Conservation (phyloP, 2,113 vertebrate species). For the Globicephala melas region DNA sequence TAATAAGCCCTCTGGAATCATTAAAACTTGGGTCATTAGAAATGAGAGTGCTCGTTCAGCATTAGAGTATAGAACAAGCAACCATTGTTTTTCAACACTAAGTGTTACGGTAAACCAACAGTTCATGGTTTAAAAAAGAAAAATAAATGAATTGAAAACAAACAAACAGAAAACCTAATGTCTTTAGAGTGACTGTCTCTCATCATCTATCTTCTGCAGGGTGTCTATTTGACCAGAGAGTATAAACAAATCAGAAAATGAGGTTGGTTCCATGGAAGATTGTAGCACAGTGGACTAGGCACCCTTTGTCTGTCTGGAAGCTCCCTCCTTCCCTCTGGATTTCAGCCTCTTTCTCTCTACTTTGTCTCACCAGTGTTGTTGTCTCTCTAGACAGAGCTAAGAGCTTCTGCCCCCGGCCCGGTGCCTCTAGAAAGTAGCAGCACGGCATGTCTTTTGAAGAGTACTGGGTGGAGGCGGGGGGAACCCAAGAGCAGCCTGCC, state of each 20-base stretch:
- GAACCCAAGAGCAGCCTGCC: background rate
- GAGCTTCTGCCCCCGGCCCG: background rate
- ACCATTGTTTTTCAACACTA: background rate
- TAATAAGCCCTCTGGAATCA: background rate
- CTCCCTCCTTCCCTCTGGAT: background rate
- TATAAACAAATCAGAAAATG: background rate
- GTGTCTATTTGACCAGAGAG: conserved; percentile 22
- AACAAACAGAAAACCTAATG: background rate
- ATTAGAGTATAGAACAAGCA: background rate
- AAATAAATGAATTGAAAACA: background rate
- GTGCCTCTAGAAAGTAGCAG: background rate
- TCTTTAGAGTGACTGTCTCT: background rate
- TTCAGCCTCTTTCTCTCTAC: background rate
- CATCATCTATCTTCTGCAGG: background rate
- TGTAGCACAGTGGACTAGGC: background rate
- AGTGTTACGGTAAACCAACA: background rate
- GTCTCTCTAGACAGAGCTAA: background rate
- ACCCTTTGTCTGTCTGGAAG: background rate
- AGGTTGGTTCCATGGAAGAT: background rate
- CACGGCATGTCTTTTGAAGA: background rate
- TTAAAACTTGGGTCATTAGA: conserved; percentile 39
- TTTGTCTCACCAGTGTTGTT: background rate
- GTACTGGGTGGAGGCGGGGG: background rate
- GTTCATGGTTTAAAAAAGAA: conserved; percentile 2
- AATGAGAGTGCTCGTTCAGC: background rate